phyloP scores from a whole-genome alignment of 2,888 invertebrate species.

The Thysanoteuthis rhombus region DNA sequence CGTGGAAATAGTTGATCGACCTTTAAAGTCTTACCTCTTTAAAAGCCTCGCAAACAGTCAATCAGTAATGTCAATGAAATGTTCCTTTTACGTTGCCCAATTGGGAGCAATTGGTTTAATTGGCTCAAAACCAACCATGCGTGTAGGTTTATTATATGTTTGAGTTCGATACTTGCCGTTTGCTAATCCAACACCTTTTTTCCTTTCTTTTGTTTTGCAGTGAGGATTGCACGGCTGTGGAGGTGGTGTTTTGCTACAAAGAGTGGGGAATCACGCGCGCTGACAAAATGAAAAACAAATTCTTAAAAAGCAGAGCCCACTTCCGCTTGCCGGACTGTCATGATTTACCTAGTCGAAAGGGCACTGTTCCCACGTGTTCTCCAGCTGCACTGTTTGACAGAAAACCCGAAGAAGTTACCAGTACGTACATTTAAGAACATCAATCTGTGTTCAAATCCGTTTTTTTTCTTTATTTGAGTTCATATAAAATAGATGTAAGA shows the following conservation, averaged over 20 bases:
- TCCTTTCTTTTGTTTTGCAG: constrained; percentile 62
- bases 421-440: constrained; percentile 69
- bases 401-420: constrained; percentile 82
- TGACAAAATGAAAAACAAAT: constrained; percentile 81
- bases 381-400: constrained; percentile 86
- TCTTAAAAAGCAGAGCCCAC: constrained; percentile 83
- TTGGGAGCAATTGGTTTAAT: no score
- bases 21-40: no score
- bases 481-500: no score
- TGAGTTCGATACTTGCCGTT: background rate
- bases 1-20: no score
- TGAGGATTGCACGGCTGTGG: constrained; percentile 92
- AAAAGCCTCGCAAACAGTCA: no score
- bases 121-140: no score
- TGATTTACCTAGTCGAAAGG: constrained; percentile 77
- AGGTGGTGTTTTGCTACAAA: constrained; percentile 89
- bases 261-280: constrained; percentile 93
- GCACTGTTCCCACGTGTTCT: constrained; percentile 77
- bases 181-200: background rate
- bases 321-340: constrained; percentile 89
- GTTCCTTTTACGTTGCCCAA: no score
- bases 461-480: no score
- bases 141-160: background rate
- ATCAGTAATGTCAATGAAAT: no score
- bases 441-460: no score